Evolutionary conservation across 2,113 vertebrate genomes (phyloP), one percentile per base, ranked within the genome.

Genomic region (Dinomys branickii): DNA sequence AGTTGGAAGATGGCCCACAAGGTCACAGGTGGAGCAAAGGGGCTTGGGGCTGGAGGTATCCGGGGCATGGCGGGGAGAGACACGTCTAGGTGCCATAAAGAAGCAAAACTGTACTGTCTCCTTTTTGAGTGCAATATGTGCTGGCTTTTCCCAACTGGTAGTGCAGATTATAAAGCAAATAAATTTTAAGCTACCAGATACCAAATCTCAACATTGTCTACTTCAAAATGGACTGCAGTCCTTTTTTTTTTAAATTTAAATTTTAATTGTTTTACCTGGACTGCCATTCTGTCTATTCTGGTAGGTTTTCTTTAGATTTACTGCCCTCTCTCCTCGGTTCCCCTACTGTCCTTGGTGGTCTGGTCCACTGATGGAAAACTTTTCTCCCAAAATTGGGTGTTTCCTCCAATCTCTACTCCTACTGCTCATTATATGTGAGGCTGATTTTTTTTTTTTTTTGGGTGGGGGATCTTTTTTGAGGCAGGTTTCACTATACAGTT

Each of bases 321-420:
- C 8, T 69, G 26, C 41, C 84, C 22, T 75, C 17, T 85, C 63
- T 85, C 11, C 41, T 85, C 16, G 3, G 4, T 44, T 69, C 38
- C 88, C 38, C 41, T 26, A 8, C 7, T 90, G 75, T 19, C 20
- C 50, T 44, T 58, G 28, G 19, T 67, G 69, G 28, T 44, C 54
- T 2, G 56, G 58, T 41, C 26, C 16, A 11, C 10, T 54, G n/a
- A 20, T 20, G n/a, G n/a, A n/a, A 33, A 38, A 2, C 56, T 58
- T 83, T 75, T 52, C 77, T 88, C 16, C 14, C 50, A 44, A 20
- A 59, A 17, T 77, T 80, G 47, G 77, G 9, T 12, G 38, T 61
- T 1, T 2, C 38, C 14, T 73, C 28, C 2, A 9, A 30, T 81
- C 7, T 1, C 24, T 3, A 12, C n/a, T 77, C 4, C 0, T 28